Evolutionary conservation across 1,140 invertebrate species (phyloP), one percentile per base, ranked within the genome.

Genomic region (Pteromalus puparum): DNA sequence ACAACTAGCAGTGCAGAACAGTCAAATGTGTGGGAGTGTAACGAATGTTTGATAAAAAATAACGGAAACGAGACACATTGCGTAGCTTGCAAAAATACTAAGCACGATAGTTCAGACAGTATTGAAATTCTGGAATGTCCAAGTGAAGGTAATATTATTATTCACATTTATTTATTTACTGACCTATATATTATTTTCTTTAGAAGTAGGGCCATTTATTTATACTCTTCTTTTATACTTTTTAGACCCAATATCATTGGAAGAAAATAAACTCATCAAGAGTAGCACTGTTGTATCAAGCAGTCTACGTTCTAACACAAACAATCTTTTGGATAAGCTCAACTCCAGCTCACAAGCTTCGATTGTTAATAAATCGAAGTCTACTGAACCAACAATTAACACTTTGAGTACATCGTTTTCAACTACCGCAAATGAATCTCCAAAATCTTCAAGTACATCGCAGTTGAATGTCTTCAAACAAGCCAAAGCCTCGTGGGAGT

Each of bases 401-500:
- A 70, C 26, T 3, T 70, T n/a, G 26, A 70, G n/a, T 30, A 61
- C 76, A 15, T 65, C 72, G 21, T 46, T 30, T 70, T 26, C 67
- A 70, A n/a, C 13, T 67, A 74, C 2, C 48, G 0, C 68, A 34
- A 76, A 48, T 24, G n/a, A 24, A 67, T 21, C 53, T 21, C 21
- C n/a, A 7, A 61, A 61, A n/a, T 61, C 21, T 21, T 61, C 53
- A 7, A 21, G 7, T 61, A 18, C 80, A 9, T 18, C 46, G 46
- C 18, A 48, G 68, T 15, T 77, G 70, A 86, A 86, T 13, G 88
- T 88, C 68, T 89, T 92, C 88, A 93, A 93, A 82, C 88, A 91
- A 76, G 86, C 88, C 24, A 88, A 92, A 85, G 92, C 91, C 86
- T 91, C 92, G 9, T 95, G 95, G 95, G 93, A 94, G 82, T 96